Percentiles rank a stretch among this genome's conserved stretches.
These are phyloP conservation scores for Adelosebastes latens DNA, from an alignment of 2,797 vertebrate genomes.

Conservation along the genomic window DNA sequence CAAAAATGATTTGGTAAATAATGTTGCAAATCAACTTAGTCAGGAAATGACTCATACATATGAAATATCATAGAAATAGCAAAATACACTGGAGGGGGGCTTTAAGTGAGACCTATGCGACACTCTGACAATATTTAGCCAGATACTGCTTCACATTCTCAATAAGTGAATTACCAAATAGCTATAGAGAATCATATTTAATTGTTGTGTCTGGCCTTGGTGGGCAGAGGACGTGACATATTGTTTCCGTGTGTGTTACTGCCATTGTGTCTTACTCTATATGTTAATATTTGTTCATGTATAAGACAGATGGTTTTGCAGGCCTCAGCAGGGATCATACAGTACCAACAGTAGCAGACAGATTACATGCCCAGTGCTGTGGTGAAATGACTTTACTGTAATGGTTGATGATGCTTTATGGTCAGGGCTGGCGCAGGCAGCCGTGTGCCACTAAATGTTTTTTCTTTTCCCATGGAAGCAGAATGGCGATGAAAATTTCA, in stretches of 20 bases:
- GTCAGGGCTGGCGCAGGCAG: constrained; percentile 9
- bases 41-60: no score
- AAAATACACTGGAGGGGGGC: no score
- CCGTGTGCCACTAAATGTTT: constrained; percentile 32
- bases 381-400: constrained; percentile 20
- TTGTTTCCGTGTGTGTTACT: not conserved
- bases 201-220: not conserved
- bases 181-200: not conserved
- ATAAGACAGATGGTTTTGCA: not conserved
- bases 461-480: not conserved
- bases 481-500: constrained; percentile 38
- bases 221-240: not conserved
- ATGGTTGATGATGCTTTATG: constrained; percentile 30
- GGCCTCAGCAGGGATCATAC: not conserved
- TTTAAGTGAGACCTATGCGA: not conserved
- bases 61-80: no score
- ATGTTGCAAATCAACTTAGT: no score
- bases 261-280: not conserved
- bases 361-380: constrained; percentile 11
- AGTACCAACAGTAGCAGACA: not conserved
- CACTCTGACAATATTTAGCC: not conserved
- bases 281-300: not conserved
- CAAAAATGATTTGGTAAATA: no score
- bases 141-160: not conserved
- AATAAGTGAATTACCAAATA: not conserved